phyloP scores from a whole-genome alignment of 1,140 invertebrate species.

The Phortica variegata region DNA sequence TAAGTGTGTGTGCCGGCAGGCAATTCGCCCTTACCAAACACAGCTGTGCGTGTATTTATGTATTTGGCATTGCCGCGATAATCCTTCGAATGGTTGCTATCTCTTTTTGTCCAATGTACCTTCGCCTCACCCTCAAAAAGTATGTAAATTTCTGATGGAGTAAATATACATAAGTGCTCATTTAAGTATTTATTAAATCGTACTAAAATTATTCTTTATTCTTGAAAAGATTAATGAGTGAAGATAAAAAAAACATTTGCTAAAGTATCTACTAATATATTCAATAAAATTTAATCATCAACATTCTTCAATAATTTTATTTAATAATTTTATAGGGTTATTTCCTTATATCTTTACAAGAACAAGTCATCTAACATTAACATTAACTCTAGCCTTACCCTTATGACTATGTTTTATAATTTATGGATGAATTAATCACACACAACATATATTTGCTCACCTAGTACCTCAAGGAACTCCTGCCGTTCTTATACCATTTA shows the following conservation, averaged over 20 bases:
- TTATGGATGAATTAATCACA: conserved; percentile 60
- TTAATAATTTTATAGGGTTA: conserved; percentile 66
- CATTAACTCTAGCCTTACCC: conserved; percentile 59
- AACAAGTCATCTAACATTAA: conserved; percentile 62
- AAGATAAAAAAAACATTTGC: too few species aligned
- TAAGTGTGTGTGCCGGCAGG: conserved; percentile 36
- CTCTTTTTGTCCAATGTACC: conserved; percentile 36
- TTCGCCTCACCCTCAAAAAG: conserved; percentile 39
- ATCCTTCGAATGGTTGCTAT: conserved; percentile 22
- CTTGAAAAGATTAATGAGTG: too few species aligned
- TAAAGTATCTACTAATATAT: too few species aligned
- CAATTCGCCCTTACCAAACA: conserved; percentile 27
- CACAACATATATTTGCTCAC: conserved; percentile 62
- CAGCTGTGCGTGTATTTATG: conserved; percentile 20
- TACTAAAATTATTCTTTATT: too few species aligned
- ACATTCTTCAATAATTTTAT: conserved; percentile 60
- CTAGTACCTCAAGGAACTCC: conserved; percentile 64
- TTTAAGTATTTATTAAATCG: too few species aligned
- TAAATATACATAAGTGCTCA: too few species aligned
- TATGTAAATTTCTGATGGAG: conserved; percentile 43
- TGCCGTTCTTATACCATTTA: conserved; percentile 59
- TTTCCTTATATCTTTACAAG: conserved; percentile 68
- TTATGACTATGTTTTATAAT: conserved; percentile 65
- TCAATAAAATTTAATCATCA: too few species aligned
- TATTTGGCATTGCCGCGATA: conserved; percentile 30